A percentile compares a stretch with the other conserved stretches of the same genome.
Evolutionary conservation across 2,113 vertebrate species (phyloP).

Genomic region (Sylvia atricapilla): DNA sequence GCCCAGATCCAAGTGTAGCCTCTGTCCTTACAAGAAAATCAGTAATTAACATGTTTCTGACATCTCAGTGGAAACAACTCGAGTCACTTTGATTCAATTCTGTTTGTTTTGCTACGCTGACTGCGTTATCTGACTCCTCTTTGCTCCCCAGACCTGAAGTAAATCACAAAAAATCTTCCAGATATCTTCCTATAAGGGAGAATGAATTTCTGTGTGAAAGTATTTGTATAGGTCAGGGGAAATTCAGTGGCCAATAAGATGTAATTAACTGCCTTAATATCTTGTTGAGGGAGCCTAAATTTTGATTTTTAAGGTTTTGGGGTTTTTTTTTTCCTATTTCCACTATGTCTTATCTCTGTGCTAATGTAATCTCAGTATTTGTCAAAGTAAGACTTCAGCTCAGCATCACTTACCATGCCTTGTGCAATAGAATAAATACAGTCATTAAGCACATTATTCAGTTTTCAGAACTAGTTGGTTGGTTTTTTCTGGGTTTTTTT

Average conservation of each 20-base stretch:
- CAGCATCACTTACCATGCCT: background rate
- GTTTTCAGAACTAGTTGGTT: constrained; percentile 46
- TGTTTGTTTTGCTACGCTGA: background rate
- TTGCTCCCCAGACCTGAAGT: background rate
- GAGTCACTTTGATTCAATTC: background rate
- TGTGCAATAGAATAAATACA: background rate
- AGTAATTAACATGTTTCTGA: background rate
- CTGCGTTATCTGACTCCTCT: background rate
- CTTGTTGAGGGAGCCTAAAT: background rate
- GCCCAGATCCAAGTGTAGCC: background rate
- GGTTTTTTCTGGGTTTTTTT: too few species aligned
- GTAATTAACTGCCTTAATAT: background rate
- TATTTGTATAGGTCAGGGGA: background rate
- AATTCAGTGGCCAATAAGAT: background rate
- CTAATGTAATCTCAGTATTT: background rate
- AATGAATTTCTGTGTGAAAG: background rate
- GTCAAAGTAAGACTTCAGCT: constrained; percentile 35
- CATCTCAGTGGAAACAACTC: background rate
- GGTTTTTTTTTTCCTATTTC: background rate
- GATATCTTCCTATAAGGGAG: background rate
- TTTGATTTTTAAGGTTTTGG: fast-evolving
- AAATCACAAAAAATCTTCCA: background rate
- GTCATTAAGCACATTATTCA: constrained; percentile 15
- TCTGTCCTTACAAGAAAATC: background rate
- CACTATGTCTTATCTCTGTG: background rate